Conservation (phyloP, 2,113 vertebrate species). For the Chiloscyllium plagiosum region DNA sequence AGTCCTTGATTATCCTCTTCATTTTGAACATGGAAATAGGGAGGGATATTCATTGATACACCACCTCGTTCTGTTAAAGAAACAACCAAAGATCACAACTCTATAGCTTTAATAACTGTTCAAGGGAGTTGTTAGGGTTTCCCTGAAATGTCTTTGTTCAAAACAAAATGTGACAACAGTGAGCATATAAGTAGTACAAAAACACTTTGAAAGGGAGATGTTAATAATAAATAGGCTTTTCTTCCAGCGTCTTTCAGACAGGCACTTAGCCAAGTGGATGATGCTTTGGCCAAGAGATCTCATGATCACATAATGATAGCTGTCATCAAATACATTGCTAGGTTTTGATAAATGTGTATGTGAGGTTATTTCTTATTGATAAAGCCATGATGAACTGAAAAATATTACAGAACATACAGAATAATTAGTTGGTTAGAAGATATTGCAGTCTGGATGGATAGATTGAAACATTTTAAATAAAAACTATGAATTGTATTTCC, state of each 20-base stretch:
- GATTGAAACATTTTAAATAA: background rate
- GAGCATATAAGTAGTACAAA: background rate
- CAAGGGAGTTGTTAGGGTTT: background rate
- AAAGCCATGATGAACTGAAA: background rate
- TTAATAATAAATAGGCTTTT: background rate
- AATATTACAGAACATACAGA: background rate
- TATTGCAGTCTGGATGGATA: background rate
- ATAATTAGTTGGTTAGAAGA: background rate
- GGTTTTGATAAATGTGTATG: background rate
- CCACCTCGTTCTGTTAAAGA: background rate
- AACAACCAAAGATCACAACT: background rate
- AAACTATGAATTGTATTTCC: background rate
- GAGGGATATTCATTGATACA: background rate
- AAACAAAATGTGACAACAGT: background rate
- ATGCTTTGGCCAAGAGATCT: background rate
- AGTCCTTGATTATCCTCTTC: background rate
- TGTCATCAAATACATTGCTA: background rate
- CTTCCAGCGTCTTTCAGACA: background rate
- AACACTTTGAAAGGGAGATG: background rate
- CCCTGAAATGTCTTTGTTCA: background rate
- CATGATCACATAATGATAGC: background rate
- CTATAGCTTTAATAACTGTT: background rate
- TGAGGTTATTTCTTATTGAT: background rate
- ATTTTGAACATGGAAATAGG: background rate
- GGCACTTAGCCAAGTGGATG: background rate